Base-by-base conservation (phyloP, 2,888 invertebrate genomes). In the Tachystola acroxantha region DNA sequence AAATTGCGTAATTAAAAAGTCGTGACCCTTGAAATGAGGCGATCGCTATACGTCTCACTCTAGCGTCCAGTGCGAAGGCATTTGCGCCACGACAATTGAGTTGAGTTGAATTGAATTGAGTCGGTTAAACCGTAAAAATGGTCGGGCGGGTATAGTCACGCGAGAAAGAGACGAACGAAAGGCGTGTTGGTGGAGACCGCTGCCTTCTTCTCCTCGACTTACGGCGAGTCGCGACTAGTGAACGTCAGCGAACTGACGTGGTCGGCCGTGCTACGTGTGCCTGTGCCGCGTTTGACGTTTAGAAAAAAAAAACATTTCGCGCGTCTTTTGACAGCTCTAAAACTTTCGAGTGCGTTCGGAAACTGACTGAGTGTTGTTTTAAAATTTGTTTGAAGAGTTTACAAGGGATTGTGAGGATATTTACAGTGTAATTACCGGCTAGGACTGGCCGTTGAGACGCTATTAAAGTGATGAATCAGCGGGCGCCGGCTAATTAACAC, bases 21-120 rank as follows among this genome's bases (percentile, higher is more conserved):
- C 57, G 33, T 42, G 48, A 40, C 37, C 44, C 50, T 55, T 73
- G 67, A 70, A 65, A 68, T 68, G 57, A 66, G 59, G 59, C 63
- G 53, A 73, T 58, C 63, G 67, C 73, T 75, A 71, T 79, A 71
- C 59, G 70, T 85, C 85, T 78, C 81, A 68, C 84, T 86, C 84
- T 84, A 80, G 74, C 84, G 84, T 80, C 84, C 84, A 74, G 74
- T 73, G 57, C 65, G 67, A 84, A 85, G 85, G 84, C 79, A 76
- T 77, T 85, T 70, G 79, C 76, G 79, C 76, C 66, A 82, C 81
- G 85, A 85, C 82, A 84, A 85, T 85, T 84, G 84, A 85, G 85
- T 85, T 85, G 84, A 84, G 82, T 86, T 85, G 84, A 85, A 85
- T 86, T 85, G 81, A 82, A 84, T 86, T 84, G 85, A 85, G 84